Conservation (phyloP, 2,888 invertebrate species). For the Sericinus montela region DNA sequence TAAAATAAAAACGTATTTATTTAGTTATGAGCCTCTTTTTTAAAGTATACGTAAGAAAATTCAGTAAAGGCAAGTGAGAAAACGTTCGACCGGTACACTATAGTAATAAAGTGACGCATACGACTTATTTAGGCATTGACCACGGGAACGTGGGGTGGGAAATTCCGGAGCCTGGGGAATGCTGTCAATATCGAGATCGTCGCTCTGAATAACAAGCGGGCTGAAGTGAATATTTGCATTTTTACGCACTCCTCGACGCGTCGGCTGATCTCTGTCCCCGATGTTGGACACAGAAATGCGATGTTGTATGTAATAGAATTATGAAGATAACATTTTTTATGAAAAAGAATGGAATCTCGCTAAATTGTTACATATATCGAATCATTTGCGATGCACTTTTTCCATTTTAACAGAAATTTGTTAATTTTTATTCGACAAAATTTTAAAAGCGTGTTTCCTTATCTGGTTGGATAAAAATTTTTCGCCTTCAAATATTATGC, state of each 20-base stretch:
- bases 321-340: too few relatives aligned
- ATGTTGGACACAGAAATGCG: background rate
- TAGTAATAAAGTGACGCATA: slow-evolving; percentile 12
- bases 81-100: background rate
- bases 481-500: too few relatives aligned
- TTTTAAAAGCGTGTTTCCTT: too few relatives aligned
- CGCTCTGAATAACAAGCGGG: slow-evolving; percentile 17
- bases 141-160: slow-evolving; percentile 11
- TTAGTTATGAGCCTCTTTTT: too few relatives aligned
- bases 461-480: too few relatives aligned
- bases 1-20: too few relatives aligned
- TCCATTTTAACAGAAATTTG: too few relatives aligned
- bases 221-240: slow-evolving; percentile 17
- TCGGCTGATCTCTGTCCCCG: background rate
- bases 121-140: slow-evolving; percentile 18
- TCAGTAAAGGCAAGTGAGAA: background rate
- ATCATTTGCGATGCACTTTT: too few relatives aligned
- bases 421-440: too few relatives aligned
- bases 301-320: background rate
- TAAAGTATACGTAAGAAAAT: too few relatives aligned
- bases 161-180: slow-evolving; percentile 15
- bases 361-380: too few relatives aligned
- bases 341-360: too few relatives aligned
- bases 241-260: slow-evolving; percentile 7
- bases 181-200: slow-evolving; percentile 19